Percentiles rank a stretch among this genome's conserved stretches.
phyloP scores from a whole-genome alignment of 2,888 invertebrate genomes.

The Hydrotaea diabolus region DNA sequence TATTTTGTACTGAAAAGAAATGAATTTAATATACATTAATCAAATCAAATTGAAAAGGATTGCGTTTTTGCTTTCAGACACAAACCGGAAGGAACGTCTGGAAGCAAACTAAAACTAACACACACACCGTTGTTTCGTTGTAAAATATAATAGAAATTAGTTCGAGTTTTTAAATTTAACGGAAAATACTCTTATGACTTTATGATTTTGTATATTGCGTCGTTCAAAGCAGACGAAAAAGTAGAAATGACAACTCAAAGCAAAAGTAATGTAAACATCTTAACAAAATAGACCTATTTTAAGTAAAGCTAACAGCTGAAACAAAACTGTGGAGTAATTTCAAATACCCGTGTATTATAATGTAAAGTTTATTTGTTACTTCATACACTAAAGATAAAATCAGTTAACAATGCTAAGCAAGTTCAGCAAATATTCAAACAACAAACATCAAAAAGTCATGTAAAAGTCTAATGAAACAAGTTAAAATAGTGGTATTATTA shows the following conservation, averaged over 20 bases:
- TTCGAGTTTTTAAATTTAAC: constrained; percentile 12
- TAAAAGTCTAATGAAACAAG: constrained; percentile 42
- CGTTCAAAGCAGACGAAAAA: constrained; percentile 71
- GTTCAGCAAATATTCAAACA: constrained; percentile 44
- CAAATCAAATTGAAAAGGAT: neutral
- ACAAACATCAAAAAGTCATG: constrained; percentile 56
- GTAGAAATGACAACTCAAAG: constrained; percentile 78
- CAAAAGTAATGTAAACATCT: constrained; percentile 71
- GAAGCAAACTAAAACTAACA: neutral
- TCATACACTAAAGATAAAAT: constrained; percentile 10
- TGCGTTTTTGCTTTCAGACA: constrained; percentile 22
- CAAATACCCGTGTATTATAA: constrained; percentile 49
- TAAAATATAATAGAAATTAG: constrained; percentile 32
- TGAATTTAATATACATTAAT: constrained; percentile 13
- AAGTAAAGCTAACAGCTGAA: constrained; percentile 40
- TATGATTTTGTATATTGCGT: constrained; percentile 73
- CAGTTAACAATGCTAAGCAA: constrained; percentile 65
- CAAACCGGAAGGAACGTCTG: constrained; percentile 12
- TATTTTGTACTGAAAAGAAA: constrained; percentile 18
- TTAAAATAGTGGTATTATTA: constrained; percentile 73
- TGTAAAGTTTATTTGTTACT: constrained; percentile 52
- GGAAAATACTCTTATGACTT: constrained; percentile 38
- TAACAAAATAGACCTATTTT: constrained; percentile 70
- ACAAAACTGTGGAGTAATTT: neutral
- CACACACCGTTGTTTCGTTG: constrained; percentile 28